A percentile compares a stretch with the other conserved stretches of the same genome.
Conservation (phyloP, 2,113 vertebrate genomes). For the Carollia perspicillata region DNA sequence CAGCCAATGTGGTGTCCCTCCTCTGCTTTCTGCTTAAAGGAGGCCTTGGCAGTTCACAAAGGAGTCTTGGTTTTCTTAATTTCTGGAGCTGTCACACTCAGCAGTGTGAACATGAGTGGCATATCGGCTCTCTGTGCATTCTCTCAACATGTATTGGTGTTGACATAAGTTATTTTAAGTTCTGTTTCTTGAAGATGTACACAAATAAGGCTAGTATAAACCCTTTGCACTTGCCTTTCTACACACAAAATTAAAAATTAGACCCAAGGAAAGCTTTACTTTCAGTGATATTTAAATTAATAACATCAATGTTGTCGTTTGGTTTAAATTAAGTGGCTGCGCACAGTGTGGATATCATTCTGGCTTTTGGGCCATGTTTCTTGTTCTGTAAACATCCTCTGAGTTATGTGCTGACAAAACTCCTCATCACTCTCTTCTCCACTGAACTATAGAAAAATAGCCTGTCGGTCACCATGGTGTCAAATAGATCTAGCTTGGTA, state of each 20-base stretch:
- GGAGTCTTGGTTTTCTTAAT: not conserved
- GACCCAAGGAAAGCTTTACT: not conserved
- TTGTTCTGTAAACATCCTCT: not conserved
- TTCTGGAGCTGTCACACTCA: too few species aligned
- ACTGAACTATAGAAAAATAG: not conserved
- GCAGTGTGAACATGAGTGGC: accelerated
- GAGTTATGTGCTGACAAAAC: not conserved
- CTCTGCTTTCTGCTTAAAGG: not conserved
- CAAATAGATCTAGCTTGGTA: not conserved
- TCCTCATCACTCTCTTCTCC: not conserved
- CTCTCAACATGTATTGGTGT: not conserved
- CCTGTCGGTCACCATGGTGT: not conserved
- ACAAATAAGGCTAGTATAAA: not conserved
- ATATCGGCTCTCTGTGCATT: accelerated
- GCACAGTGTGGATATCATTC: accelerated
- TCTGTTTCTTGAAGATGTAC: not conserved
- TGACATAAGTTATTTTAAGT: not conserved
- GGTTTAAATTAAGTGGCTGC: not conserved
- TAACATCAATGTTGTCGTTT: accelerated
- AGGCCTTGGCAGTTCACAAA: accelerated
- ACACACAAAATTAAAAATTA: not conserved
- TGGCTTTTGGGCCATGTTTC: not conserved
- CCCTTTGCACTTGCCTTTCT: not conserved
- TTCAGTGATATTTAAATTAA: not conserved
- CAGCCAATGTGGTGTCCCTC: accelerated